Base-by-base conservation (phyloP, 2,797 vertebrate genomes). In the Halcyon leucocephala region DNA sequence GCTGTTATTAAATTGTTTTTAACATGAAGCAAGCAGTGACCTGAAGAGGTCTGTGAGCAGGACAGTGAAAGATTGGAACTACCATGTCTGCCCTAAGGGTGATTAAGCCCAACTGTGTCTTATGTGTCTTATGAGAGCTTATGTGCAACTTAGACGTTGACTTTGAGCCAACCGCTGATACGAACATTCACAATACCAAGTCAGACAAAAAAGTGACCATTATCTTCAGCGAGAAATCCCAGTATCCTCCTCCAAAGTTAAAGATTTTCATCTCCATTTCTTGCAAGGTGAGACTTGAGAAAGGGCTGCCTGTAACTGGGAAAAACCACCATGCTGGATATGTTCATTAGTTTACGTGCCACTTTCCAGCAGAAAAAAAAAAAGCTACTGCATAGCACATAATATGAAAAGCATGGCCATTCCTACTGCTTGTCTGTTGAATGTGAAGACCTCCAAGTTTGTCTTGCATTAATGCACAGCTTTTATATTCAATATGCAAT, bases 111-210 rank as follows among this genome's bases (percentile, higher is more conserved):
- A 81, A 12, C n/a, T 9, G 3, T 62, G 22, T 29, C 42, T 35
- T 35, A 35, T 35, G 33, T 35, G n/a, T n/a, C n/a, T n/a, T n/a
- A n/a, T n/a, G n/a, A 79, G 26, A 83, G 13, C 6, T 76, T 70
- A 51, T 4, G 4, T 10, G 25, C 3, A 3, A 91, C 20, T 51
- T 48, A 7, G 2, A n/a, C 12, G 3, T 10, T 44, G 57, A 86
- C 24, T 39, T 42, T 1, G 3, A 91, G 42, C 46, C 60, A 82
- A 31, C 12, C 2, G 0, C 29, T 54, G 55, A 82, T 46, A 65
- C 0, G 1, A 84, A 20, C 46, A 33, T 18, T 46, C 29, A 58
- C 0, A 0, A 37, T 28, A 54, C 0, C 1, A 76, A 76, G 33
- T 16, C 2, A 10, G 25, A 86, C n/a, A 62, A 74, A 69, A 85